Evolutionary conservation across 2,113 vertebrate species (phyloP), one percentile per base, ranked within the genome.

Genomic region (Sula dactylatra): DNA sequence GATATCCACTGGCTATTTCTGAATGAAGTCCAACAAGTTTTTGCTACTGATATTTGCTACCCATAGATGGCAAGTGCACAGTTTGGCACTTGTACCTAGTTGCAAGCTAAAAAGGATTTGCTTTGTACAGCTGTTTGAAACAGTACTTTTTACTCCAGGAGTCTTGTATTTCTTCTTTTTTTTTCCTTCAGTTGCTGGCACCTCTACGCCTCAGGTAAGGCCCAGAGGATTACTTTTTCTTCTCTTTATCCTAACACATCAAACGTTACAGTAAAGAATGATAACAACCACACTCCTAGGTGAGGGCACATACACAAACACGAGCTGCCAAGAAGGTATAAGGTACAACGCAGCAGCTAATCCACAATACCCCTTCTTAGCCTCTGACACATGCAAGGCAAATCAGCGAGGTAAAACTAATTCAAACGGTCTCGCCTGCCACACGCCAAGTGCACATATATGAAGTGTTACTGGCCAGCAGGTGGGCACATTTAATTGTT

Each of bases 61-160:
- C 21, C 3, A 0, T 1, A 29, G 40, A 19, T 11, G 14, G 38
- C n/a, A 80, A 32, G 14, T 0, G 5, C 2, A 4, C 29, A 42
- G 50, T 27, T 16, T 3, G 3, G 49, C 21, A 45, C 40, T 20
- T 44, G 27, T 15, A 66, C 50, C 42, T 8, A 32, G 32, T 36
- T 65, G 36, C 40, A 65, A 72, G 38, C 67, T 66, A 34, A 38
- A 78, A 45, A 27, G 38, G 19, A 29, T 42, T 50, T 78, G 47
- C 56, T 87, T 13, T n/a, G 13, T 10, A 56, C 0, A 2, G 55
- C 58, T 86, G 14, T 42, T 77, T 61, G 21, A 72, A 90, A 69
- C 4, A 70, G 34, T 4, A 40, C 16, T 40, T 92, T 31, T 56
- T 71, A 40, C 62, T 55, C 55, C n/a, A 22, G 6, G 3, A 82